Conservation (phyloP, 1,140 invertebrate genomes). For the Notospermus geniculatus region DNA sequence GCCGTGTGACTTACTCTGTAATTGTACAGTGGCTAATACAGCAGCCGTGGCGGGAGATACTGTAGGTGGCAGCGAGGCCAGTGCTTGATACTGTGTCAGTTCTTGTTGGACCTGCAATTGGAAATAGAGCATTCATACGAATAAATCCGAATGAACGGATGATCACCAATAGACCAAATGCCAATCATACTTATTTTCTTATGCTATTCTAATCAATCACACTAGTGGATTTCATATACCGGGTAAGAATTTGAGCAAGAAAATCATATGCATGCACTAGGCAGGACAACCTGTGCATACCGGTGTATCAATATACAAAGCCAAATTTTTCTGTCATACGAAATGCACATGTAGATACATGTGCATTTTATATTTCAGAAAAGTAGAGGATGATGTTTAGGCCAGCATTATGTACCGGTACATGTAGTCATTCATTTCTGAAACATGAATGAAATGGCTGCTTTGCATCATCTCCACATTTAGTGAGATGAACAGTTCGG, state of each 20-base stretch:
- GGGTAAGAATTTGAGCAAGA: not conserved
- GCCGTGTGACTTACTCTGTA: slow-evolving; percentile 49
- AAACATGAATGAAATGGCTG: too few species aligned
- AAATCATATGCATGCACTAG: not conserved
- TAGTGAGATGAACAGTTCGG: too few species aligned
- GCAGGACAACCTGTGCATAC: not conserved
- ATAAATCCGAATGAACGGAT: not conserved
- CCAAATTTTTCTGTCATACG: too few species aligned
- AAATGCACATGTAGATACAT: too few species aligned
- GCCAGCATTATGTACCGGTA: too few species aligned
- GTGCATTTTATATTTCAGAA: too few species aligned
- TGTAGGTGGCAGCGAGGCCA: slow-evolving; percentile 44
- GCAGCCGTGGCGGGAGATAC: slow-evolving; percentile 37
- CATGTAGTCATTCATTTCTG: too few species aligned
- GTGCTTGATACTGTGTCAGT: slow-evolving; percentile 63
- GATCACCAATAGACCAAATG: not conserved
- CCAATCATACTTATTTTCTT: too few species aligned
- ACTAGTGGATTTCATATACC: not conserved
- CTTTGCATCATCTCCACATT: too few species aligned
- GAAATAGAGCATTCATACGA: slow-evolving; percentile 1
- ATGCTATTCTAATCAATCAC: not conserved
- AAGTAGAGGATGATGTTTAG: too few species aligned
- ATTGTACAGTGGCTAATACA: slow-evolving; percentile 39
- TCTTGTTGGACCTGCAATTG: slow-evolving; percentile 63
- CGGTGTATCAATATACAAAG: too few species aligned